These are phyloP conservation scores for Hylaea fasciaria DNA, from an alignment of 2,888 invertebrate species.

Conservation along the genomic window DNA sequence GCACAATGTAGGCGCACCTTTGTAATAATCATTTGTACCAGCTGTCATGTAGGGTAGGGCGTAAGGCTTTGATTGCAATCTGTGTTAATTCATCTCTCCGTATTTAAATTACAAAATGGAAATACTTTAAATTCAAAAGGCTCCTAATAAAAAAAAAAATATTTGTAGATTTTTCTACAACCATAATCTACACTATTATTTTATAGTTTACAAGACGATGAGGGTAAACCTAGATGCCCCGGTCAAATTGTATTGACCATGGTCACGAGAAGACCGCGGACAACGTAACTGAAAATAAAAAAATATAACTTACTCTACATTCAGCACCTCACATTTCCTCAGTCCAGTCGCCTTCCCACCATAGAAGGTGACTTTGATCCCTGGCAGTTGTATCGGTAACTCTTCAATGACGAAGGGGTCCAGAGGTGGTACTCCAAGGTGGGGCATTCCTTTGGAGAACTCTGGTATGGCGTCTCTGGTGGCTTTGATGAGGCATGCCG, in stretches of 20 bases:
- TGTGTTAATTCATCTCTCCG: slow-evolving; percentile 8
- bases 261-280: no score
- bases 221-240: no score
- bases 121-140: no score
- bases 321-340: slow-evolving; percentile 73
- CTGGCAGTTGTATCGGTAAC: slow-evolving; percentile 77
- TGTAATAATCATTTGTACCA: slow-evolving; percentile 16
- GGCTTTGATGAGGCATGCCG: slow-evolving; percentile 70
- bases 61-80: neutral
- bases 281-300: no score
- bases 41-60: slow-evolving; percentile 4
- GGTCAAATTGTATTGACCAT: no score
- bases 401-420: slow-evolving; percentile 77
- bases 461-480: slow-evolving; percentile 76
- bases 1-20: slow-evolving; percentile 21
- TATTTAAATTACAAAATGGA: no score
- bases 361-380: slow-evolving; percentile 77
- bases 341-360: slow-evolving; percentile 76
- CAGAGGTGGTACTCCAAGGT: slow-evolving; percentile 71
- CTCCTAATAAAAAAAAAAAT: no score
- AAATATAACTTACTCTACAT: slow-evolving; percentile 72
- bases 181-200: no score
- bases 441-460: slow-evolving; percentile 73
- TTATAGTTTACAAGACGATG: no score
- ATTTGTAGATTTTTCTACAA: no score